A percentile compares a stretch with the other conserved stretches of the same genome.
Evolutionary conservation across 2,888 invertebrate genomes (phyloP).

Genomic region (Vanessa cardui): DNA sequence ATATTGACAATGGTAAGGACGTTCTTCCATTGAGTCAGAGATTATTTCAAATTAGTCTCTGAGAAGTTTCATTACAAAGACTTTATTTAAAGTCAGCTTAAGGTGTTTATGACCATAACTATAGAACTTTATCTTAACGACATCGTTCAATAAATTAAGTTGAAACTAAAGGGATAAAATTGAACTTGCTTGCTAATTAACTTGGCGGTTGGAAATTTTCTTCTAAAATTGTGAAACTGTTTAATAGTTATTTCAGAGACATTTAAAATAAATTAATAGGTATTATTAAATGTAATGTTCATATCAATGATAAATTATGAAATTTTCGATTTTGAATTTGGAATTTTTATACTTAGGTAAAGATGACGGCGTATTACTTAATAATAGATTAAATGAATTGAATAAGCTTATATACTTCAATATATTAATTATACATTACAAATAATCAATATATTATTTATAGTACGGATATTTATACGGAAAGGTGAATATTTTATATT

Average conservation of each 20-base stretch:
- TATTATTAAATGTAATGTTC: too few species aligned
- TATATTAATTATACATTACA: neutral
- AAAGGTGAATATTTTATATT: slow-evolving; percentile 13
- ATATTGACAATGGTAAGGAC: neutral
- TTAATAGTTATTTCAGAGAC: too few species aligned
- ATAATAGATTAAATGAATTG: too few species aligned
- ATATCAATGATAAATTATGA: too few species aligned
- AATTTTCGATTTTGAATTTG: too few species aligned
- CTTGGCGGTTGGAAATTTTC: too few species aligned
- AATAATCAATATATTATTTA: neutral
- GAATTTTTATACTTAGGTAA: too few species aligned
- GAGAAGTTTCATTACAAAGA: slow-evolving; percentile 8
- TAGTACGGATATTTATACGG: neutral
- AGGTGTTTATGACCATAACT: slow-evolving; percentile 28
- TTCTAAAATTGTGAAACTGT: too few species aligned
- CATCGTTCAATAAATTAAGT: neutral
- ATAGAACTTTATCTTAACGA: neutral
- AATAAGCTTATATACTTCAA: too few species aligned
- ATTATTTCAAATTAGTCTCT: slow-evolving; percentile 1
- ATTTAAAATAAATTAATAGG: too few species aligned
- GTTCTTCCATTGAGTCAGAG: neutral
- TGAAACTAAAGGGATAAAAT: neutral
- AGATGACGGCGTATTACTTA: too few species aligned
- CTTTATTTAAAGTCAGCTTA: slow-evolving; percentile 15
- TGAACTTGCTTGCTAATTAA: neutral